Evolutionary conservation across 2,113 vertebrate genomes (phyloP).

Genomic region (Clarias batrachus): DNA sequence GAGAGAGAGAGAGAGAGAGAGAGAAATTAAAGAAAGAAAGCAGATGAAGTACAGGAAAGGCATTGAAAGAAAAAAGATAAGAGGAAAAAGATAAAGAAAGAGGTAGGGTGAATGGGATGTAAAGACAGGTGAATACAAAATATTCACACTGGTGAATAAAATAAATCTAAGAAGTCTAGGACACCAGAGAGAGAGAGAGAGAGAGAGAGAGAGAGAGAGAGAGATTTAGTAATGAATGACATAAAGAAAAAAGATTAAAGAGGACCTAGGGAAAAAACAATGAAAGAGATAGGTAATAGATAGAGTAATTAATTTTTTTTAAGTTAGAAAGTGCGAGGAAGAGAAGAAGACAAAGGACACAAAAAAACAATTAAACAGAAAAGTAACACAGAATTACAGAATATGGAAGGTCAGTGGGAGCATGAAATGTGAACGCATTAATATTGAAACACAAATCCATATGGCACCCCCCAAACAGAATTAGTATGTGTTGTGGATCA

Average conservation of each 20-base stretch:
- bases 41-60: neutral
- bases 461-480: neutral
- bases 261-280: neutral
- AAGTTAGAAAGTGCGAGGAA: neutral
- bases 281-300: neutral
- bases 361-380: neutral
- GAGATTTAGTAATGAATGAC: neutral
- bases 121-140: neutral
- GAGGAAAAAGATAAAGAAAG: neutral
- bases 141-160: neutral
- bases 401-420: neutral
- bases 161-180: conserved; percentile 33
- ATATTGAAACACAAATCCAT: neutral
- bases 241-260: neutral
- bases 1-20: neutral
- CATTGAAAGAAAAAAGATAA: neutral
- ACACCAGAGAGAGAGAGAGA: conserved; percentile 43
- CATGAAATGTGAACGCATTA: neutral
- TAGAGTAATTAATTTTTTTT: neutral
- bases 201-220: neutral
- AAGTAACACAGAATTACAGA: neutral
- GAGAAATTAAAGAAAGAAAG: neutral
- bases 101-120: neutral
- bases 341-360: neutral
- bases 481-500: neutral